phyloP scores from a whole-genome alignment of 2,113 vertebrate species.

The Crotalus tigris region DNA sequence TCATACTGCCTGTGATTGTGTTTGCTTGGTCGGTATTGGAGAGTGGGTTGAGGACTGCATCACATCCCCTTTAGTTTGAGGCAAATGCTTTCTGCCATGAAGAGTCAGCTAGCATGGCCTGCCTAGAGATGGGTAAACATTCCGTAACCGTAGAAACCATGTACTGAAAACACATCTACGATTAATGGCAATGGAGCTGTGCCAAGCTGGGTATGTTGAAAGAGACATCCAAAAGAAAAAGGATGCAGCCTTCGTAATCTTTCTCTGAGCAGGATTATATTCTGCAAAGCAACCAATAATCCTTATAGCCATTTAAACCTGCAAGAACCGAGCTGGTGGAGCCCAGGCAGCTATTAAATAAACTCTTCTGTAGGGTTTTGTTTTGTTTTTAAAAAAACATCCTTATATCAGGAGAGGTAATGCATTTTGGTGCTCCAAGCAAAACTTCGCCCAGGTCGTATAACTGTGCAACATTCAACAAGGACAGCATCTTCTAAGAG shows the following conservation, averaged over 20 bases:
- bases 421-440: constrained; percentile 40
- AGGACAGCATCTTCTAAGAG: constrained; percentile 42
- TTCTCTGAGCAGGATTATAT: neutral
- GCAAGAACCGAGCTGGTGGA: neutral
- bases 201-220: fast-evolving
- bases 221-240: neutral
- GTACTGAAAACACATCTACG: neutral
- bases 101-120: neutral
- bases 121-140: neutral
- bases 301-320: constrained; percentile 7
- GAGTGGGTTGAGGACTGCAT: neutral
- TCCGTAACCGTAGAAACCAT: neutral
- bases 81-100: neutral
- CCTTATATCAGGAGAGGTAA: constrained; percentile 33
- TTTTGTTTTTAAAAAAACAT: neutral
- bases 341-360: constrained; percentile 38
- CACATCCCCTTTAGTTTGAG: neutral
- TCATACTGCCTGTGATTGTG: neutral
- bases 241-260: neutral
- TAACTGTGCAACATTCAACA: constrained; percentile 37
- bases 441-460: constrained; percentile 7
- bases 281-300: neutral
- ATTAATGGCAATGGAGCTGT: fast-evolving
- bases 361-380: constrained; percentile 25
- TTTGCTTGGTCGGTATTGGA: neutral